A percentile compares a stretch with the other conserved stretches of the same genome.
phyloP scores from a whole-genome alignment of 2,113 vertebrate species.

The Sciurus niger region DNA sequence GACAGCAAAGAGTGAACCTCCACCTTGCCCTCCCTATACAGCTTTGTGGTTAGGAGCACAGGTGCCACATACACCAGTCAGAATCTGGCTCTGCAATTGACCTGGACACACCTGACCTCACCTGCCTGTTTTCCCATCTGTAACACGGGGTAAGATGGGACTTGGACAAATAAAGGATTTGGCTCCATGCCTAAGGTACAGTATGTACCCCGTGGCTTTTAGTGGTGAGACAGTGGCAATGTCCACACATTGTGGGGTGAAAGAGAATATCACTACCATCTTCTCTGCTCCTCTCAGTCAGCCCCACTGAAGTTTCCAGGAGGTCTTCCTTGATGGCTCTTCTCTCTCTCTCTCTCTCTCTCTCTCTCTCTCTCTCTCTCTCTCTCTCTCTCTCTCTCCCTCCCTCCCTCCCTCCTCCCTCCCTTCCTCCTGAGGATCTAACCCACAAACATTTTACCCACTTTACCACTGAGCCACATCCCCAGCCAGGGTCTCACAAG shows the following conservation, averaged over 20 bases:
- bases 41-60: neutral
- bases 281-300: neutral
- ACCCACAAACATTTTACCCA: too few relatives aligned
- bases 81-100: neutral
- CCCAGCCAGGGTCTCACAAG: too few relatives aligned
- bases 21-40: rapidly evolving
- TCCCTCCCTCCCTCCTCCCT: neutral
- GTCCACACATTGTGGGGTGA: neutral
- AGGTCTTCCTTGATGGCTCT: neutral
- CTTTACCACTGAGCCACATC: too few relatives aligned
- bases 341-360: too few relatives aligned
- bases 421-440: too few relatives aligned
- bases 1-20: neutral
- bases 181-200: neutral
- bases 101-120: too few relatives aligned
- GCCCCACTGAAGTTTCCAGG: neutral
- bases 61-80: neutral
- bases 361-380: neutral
- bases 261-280: rapidly evolving
- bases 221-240: neutral
- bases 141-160: too few relatives aligned
- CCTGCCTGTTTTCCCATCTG: neutral
- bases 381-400: neutral
- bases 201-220: neutral
- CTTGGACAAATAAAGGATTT: neutral